A percentile compares a stretch with the other conserved stretches of the same genome.
phyloP scores from a whole-genome alignment of 2,113 vertebrate species.

The Peromyscus californicus region DNA sequence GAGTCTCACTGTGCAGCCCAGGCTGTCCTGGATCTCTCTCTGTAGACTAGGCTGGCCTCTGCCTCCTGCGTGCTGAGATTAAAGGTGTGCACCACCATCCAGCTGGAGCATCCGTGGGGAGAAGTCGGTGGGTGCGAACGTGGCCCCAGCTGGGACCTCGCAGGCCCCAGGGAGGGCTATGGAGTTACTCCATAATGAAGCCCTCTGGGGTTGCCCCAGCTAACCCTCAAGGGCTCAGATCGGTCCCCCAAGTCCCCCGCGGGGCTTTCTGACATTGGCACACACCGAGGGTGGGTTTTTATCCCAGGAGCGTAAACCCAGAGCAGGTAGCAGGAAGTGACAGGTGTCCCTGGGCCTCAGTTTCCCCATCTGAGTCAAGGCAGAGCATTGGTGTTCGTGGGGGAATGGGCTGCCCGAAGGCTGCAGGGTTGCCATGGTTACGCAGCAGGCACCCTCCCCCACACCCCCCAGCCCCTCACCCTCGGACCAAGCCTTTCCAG shows the following conservation, averaged over 20 bases:
- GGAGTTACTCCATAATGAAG: constrained; percentile 19
- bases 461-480: constrained; percentile 43
- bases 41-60: too few relatives aligned
- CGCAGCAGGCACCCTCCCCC: background rate
- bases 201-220: background rate
- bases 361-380: background rate
- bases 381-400: background rate
- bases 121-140: too few relatives aligned
- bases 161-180: too few relatives aligned
- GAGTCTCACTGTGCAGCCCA: background rate
- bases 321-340: background rate
- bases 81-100: background rate
- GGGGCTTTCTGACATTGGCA: background rate
- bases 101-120: background rate
- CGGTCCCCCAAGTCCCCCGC: too few relatives aligned
- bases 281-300: too few relatives aligned
- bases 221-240: background rate
- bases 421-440: constrained; percentile 66
- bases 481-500: constrained; percentile 63
- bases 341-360: background rate
- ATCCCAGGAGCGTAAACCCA: too few relatives aligned
- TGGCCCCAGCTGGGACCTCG: background rate
- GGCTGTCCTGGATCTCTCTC: background rate
- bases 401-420: background rate
- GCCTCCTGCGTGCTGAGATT: background rate